phyloP scores from a whole-genome alignment of 2,113 vertebrate genomes.

The Paramisgurnus dabryanus region DNA sequence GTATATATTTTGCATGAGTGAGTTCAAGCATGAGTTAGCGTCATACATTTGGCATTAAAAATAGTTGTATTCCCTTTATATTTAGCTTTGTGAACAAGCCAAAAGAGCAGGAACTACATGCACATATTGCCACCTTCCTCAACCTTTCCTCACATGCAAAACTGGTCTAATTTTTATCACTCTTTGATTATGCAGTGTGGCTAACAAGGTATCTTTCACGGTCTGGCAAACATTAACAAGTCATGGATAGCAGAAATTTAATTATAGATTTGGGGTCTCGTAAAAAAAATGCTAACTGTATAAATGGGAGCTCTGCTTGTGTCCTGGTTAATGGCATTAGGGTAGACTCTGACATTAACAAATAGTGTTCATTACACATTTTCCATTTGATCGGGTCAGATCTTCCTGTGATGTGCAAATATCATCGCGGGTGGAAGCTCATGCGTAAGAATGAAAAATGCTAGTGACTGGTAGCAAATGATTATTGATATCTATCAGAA shows the following conservation, averaged over 20 bases:
- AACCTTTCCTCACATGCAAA: background rate
- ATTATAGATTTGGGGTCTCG: conserved; percentile 75
- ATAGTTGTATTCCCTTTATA: background rate
- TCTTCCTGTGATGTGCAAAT: conserved; percentile 65
- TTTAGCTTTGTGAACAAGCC: background rate
- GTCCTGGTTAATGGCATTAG: conserved; percentile 60
- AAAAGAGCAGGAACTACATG: conserved; percentile 6
- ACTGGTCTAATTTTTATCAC: conserved; percentile 35
- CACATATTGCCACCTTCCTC: background rate
- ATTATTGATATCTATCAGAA: conserved; percentile 34
- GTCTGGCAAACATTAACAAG: conserved; percentile 71
- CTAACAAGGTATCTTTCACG: conserved; percentile 69
- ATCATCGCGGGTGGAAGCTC: conserved; percentile 50
- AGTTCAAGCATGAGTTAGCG: too few species aligned
- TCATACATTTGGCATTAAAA: too few species aligned
- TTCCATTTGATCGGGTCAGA: conserved; percentile 71
- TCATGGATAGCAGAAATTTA: conserved; percentile 73
- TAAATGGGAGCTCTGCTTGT: conserved; percentile 54
- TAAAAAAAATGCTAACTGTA: conserved; percentile 58
- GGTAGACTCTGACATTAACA: conserved; percentile 75
- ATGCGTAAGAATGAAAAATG: conserved; percentile 57
- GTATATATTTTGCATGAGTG: too few species aligned
- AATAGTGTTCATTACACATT: conserved; percentile 77
- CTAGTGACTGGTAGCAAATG: conserved; percentile 38
- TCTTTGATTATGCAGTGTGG: conserved; percentile 65